Evolutionary conservation across 2,888 invertebrate species (phyloP), one percentile per base, ranked within the genome.

Genomic region (Melitaea athalia): DNA sequence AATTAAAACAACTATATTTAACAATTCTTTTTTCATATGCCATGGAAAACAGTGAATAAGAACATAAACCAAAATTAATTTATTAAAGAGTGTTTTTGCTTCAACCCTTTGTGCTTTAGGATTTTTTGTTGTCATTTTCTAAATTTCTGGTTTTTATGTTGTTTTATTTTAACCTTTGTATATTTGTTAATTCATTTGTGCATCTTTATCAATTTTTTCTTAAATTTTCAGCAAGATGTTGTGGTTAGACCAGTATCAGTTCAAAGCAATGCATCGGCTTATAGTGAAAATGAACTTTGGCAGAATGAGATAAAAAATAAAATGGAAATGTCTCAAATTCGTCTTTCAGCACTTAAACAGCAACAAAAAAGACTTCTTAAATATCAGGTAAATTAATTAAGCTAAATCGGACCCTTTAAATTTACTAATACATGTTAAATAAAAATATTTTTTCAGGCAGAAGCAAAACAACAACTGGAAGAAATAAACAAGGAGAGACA

Each of bases 251-350:
- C 90, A n/a, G 87, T 87, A 59, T 93, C 92, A 24, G 92, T 86
- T 17, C 93, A 92, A 81, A 92, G 89, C 77, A 93, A 91, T 75
- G 90, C 87, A 64, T 93, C 90, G 0, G 83, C 86, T 4, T 94
- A 93, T 73, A 93, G 93, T 71, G 93, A 92, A 42, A 94, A 93
- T 79, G 92, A 93, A 69, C 84, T 91, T 45, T 92, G 94, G 86
- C 94, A 94, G 79, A 92, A 92, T 75, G 93, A 94, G 76, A 87
- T 95, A 43, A 94, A 94, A 75, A 93, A 92, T 74, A 94, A 94
- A 82, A 93, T 95, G 89, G 95, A 95, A 78, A 87, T 94, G 75
- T 94, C 94, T 0, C 94, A 94, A 77, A 92, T 93, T 72, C 93
- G 94, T 45, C 83, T 94, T 65, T 87, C 90, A 17, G 93, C 94